Evolutionary conservation across 2,797 vertebrate species (phyloP).

Genomic region (Euthynnus affinis): DNA sequence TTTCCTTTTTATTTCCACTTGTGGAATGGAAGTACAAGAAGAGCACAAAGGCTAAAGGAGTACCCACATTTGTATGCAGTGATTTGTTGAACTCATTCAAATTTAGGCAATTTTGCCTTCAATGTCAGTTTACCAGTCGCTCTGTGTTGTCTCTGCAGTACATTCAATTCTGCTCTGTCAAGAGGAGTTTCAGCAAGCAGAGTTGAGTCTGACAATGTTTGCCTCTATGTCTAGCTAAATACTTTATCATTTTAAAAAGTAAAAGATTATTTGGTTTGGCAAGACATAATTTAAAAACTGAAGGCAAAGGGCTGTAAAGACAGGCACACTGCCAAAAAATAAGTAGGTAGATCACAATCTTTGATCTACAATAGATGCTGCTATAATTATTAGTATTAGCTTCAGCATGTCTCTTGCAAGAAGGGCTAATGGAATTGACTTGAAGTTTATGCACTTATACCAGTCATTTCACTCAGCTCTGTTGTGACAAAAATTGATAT

Average conservation of each 20-base stretch:
- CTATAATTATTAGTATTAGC: neutral
- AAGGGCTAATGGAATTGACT: neutral
- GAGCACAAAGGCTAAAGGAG: neutral
- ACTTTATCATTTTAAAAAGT: neutral
- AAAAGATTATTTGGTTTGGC: neutral
- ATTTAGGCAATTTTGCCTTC: neutral
- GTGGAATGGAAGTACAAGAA: neutral
- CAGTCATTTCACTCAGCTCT: neutral
- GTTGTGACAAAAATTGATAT: neutral
- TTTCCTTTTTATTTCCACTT: neutral
- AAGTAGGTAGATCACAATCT: neutral
- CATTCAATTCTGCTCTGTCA: neutral
- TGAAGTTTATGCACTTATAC: neutral
- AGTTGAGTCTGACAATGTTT: neutral
- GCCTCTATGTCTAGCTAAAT: neutral
- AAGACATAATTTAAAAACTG: neutral
- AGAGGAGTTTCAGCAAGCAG: neutral
- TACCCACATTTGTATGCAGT: neutral
- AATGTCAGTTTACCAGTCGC: no score
- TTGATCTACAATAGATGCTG: neutral
- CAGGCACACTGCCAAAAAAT: neutral
- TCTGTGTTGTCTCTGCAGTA: neutral
- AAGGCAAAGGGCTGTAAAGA: neutral
- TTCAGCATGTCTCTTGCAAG: neutral
- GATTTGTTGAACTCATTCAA: neutral